Evolutionary conservation across 2,797 vertebrate species (phyloP).

Genomic region (Sebastes trivittatus): DNA sequence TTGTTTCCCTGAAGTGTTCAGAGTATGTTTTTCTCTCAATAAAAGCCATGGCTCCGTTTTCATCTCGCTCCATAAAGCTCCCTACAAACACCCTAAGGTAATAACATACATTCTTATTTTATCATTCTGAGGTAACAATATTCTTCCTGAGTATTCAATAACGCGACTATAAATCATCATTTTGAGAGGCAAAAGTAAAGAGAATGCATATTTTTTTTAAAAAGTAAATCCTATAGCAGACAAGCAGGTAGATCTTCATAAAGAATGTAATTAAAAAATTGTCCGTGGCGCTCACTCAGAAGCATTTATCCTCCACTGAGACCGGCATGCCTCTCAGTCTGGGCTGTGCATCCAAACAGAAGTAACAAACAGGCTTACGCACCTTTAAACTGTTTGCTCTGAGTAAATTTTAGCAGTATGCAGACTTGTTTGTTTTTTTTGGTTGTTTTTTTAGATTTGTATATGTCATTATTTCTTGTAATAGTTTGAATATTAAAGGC

Average conservation of each 20-base stretch:
- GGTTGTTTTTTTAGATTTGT: slow-evolving; percentile 10
- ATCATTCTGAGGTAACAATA: slow-evolving; percentile 82
- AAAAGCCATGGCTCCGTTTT: slow-evolving; percentile 60
- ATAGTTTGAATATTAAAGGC: not conserved
- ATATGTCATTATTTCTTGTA: not conserved
- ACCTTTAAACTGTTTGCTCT: slow-evolving; percentile 2
- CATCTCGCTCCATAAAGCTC: slow-evolving; percentile 66
- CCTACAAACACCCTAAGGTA: slow-evolving; percentile 70
- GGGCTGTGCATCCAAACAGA: slow-evolving; percentile 32
- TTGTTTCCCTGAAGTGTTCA: slow-evolving; percentile 73
- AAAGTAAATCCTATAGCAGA: slow-evolving; percentile 47
- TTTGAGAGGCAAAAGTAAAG: slow-evolving; percentile 72
- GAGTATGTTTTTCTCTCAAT: slow-evolving; percentile 54
- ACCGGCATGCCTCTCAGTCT: not conserved
- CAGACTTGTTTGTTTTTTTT: not conserved
- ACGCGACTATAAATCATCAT: slow-evolving; percentile 74
- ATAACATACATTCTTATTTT: slow-evolving; percentile 81
- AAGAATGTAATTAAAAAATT: slow-evolving; percentile 30
- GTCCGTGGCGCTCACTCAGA: slow-evolving; percentile 33
- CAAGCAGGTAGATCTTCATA: slow-evolving; percentile 47
- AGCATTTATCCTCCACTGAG: not conserved
- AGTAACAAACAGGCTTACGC: not conserved
- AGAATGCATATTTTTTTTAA: slow-evolving; percentile 59
- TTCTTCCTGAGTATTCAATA: slow-evolving; percentile 83
- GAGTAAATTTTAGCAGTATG: slow-evolving; percentile 1